phyloP scores from a whole-genome alignment of 2,797 vertebrate genomes.

The Microctenopoma stevenorrisi region DNA sequence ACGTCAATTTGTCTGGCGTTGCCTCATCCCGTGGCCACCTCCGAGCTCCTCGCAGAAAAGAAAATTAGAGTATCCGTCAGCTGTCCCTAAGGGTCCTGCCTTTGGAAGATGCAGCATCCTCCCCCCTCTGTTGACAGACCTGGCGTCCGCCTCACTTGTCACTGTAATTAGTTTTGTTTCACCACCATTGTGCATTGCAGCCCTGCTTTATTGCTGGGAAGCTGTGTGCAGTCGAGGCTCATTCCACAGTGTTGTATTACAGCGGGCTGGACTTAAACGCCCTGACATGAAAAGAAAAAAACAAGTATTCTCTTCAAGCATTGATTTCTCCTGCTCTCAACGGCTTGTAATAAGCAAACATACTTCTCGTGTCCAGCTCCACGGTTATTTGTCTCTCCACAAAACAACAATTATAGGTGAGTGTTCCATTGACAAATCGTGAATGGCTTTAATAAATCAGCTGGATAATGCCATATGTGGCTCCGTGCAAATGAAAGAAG shows the following conservation, averaged over 20 bases:
- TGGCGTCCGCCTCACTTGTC: constrained; percentile 74
- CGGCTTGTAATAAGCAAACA: constrained; percentile 67
- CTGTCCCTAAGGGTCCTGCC: constrained; percentile 72
- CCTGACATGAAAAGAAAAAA: constrained; percentile 24
- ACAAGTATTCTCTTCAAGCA: constrained; percentile 42
- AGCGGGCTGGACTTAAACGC: constrained; percentile 44
- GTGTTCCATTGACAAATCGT: constrained; percentile 61
- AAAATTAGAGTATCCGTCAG: constrained; percentile 84
- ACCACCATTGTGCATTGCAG: constrained; percentile 66
- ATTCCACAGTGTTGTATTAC: constrained; percentile 59
- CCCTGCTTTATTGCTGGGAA: constrained; percentile 66
- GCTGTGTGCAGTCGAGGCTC: constrained; percentile 39
- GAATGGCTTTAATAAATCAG: constrained; percentile 67
- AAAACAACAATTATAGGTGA: constrained; percentile 64
- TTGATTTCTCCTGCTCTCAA: constrained; percentile 61
- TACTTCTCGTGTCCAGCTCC: constrained; percentile 42
- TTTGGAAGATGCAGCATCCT: constrained; percentile 68
- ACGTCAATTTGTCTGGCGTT: constrained; percentile 75
- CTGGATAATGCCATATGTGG: constrained; percentile 45
- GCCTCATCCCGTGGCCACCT: constrained; percentile 54
- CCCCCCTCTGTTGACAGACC: constrained; percentile 62
- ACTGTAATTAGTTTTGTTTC: constrained; percentile 84
- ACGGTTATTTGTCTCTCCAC: constrained; percentile 16
- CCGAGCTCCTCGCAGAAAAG: constrained; percentile 57
- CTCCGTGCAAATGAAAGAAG: constrained; percentile 36